Evolutionary conservation across 1,140 invertebrate genomes (phyloP), one percentile per base, ranked within the genome.

Genomic region (Gryllus bimaculatus): DNA sequence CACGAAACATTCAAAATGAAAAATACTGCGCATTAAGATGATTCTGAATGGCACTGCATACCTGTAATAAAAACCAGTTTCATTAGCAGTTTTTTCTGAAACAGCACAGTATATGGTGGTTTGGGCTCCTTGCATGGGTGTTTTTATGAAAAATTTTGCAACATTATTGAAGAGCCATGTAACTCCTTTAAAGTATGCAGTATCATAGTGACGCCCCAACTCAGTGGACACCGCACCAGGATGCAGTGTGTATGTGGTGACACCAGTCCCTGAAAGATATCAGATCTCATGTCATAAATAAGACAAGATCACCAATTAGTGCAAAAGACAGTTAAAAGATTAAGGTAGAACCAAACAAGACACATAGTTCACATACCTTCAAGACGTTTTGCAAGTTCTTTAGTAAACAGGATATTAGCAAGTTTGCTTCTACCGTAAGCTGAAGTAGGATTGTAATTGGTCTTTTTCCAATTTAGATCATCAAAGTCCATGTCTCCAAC

Each of bases 101-200:
- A 95, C 84, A 7, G 93, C 89, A 83, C 94, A 94, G 83, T 94
- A 90, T 74, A 97, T 86, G 4, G 91, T 91, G 1, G 94, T 95
- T 85, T 95, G 94, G 10, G 93, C 93, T 0, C 94, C 94, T 82
- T 92, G 88, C 81, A 89, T 88, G 0, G 89, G 87, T 13, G 86
- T 88, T 84, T 93, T 94, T 39, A 89, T 85, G 76, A 90, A 88
- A 0, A 85, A 85, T 47, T 80, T 54, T 5, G 48, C 73, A 39
- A 79, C 39, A 26, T 76, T 47, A 7, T 48, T 39, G 12, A 77
- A 73, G 15, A 79, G 18, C 73, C 78, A 80, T 3, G 47, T 48
- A 26, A 79, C 10, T 73, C 81, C 76, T 49, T 77, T 49, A 20
- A 81, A 48, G 77, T 79, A 39, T 18, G 83, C 81, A 73, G 84